A percentile compares a stretch with the other conserved stretches of the same genome.
Evolutionary conservation across 1,140 invertebrate species (phyloP).

Genomic region (Danaus plexippus): DNA sequence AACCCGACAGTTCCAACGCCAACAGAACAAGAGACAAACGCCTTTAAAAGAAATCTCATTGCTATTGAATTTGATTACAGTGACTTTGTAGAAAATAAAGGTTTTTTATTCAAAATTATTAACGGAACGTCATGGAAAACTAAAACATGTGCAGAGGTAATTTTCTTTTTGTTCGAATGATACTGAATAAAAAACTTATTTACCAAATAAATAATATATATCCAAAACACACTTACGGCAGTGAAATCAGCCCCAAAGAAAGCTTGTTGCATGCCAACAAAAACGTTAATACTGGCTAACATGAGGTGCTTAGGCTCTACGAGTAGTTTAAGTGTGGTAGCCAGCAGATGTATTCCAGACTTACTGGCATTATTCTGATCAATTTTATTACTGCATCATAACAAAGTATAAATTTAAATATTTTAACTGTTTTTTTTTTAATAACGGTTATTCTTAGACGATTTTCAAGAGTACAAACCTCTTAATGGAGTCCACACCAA

Average conservation of each 20-base stretch:
- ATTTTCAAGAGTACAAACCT: constrained; percentile 65
- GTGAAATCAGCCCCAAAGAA: constrained; percentile 93
- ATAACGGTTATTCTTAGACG: neutral
- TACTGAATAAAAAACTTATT: no score
- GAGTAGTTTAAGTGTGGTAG: constrained; percentile 85
- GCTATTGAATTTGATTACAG: no score
- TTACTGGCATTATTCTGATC: constrained; percentile 54
- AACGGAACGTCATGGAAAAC: neutral
- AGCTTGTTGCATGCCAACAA: constrained; percentile 93
- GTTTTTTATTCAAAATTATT: no score
- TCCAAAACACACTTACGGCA: constrained; percentile 76
- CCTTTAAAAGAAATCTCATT: constrained; percentile 70
- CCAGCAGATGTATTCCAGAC: constrained; percentile 73
- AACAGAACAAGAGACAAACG: constrained; percentile 89
- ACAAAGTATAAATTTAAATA: no score
- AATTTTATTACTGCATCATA: constrained; percentile 65
- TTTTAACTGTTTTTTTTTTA: neutral
- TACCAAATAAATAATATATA: no score
- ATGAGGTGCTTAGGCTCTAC: constrained; percentile 85
- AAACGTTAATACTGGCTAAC: constrained; percentile 91
- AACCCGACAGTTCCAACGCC: constrained; percentile 91
- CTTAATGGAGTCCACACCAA: constrained; percentile 84
- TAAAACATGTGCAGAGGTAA: neutral
- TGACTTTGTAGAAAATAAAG: no score
- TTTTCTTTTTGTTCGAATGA: no score